Conservation (phyloP, 2,797 vertebrate species). For the Menidia menidia region DNA sequence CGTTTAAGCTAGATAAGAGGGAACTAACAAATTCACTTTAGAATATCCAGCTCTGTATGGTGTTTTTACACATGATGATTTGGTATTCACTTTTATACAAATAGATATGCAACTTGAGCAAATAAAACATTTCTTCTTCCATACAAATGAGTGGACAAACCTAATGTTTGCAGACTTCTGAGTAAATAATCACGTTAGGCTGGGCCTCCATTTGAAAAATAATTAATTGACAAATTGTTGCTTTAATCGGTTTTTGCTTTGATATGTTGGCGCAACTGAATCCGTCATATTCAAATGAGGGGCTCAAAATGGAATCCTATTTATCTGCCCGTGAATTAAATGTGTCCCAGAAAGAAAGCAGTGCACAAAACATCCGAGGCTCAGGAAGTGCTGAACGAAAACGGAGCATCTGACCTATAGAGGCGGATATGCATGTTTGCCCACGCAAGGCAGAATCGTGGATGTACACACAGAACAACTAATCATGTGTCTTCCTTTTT, state of each 20-base stretch:
- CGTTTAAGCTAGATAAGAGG: slow-evolving; percentile 18
- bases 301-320: slow-evolving; percentile 44
- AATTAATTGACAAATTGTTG: slow-evolving; percentile 31
- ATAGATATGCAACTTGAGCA: slow-evolving; percentile 1
- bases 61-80: neutral
- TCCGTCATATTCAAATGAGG: slow-evolving; percentile 47
- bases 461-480: slow-evolving; percentile 8
- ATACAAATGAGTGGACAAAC: neutral
- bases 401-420: slow-evolving; percentile 8
- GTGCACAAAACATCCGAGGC: slow-evolving; percentile 38
- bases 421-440: slow-evolving; percentile 2
- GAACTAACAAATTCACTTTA: slow-evolving; percentile 5
- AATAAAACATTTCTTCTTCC: neutral
- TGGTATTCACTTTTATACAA: neutral
- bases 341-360: slow-evolving; percentile 32
- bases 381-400: slow-evolving; percentile 34
- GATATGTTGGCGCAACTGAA: slow-evolving; percentile 40
- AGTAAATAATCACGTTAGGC: slow-evolving; percentile 9
- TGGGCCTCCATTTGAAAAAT: slow-evolving; percentile 17
- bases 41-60: slow-evolving; percentile 2
- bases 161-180: neutral
- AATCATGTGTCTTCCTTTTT: slow-evolving; percentile 29
- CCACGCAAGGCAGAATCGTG: slow-evolving; percentile 6
- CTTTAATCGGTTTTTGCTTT: slow-evolving; percentile 47
- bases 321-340: slow-evolving; percentile 36